Evolutionary conservation across 2,113 vertebrate genomes (phyloP).

Genomic region (Scalopus aquaticus): DNA sequence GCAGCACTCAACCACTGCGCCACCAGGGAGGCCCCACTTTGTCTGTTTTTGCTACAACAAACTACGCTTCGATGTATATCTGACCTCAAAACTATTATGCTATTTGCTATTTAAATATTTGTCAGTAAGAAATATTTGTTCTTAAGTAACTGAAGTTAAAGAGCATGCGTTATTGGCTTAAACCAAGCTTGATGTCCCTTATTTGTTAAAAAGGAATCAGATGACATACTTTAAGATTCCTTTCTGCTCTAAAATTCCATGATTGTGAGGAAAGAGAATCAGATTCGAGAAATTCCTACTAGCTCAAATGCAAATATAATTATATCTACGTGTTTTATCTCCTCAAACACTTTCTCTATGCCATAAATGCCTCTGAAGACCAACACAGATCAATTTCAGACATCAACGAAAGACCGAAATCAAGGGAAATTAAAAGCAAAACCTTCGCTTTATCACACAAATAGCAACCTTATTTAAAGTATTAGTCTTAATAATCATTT

Average conservation of each 20-base stretch:
- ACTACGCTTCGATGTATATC: conserved; percentile 5
- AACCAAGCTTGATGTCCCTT: background rate
- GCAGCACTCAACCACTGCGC: too few relatives aligned
- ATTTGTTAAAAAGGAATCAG: background rate
- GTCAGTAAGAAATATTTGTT: conserved; percentile 2
- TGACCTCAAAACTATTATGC: conserved; percentile 17
- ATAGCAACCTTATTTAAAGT: background rate
- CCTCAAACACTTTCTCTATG: background rate
- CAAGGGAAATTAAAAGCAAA: conserved; percentile 7
- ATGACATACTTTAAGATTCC: background rate
- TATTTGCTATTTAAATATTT: conserved; percentile 43
- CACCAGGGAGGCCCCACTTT: too few relatives aligned
- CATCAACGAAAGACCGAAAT: background rate
- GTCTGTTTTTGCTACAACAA: background rate
- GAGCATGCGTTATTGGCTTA: background rate
- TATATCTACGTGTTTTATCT: background rate
- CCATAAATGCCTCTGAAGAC: background rate
- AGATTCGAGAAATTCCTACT: background rate
- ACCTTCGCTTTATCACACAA: background rate
- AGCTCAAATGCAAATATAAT: background rate
- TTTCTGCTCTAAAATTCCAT: background rate
- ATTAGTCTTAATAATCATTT: background rate
- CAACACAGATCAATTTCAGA: background rate
- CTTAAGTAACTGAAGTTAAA: conserved; percentile 14
- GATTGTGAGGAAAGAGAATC: background rate